These are phyloP conservation scores for Apaloderma vittatum DNA, from an alignment of 2,113 vertebrate genomes.

Conservation along the genomic window DNA sequence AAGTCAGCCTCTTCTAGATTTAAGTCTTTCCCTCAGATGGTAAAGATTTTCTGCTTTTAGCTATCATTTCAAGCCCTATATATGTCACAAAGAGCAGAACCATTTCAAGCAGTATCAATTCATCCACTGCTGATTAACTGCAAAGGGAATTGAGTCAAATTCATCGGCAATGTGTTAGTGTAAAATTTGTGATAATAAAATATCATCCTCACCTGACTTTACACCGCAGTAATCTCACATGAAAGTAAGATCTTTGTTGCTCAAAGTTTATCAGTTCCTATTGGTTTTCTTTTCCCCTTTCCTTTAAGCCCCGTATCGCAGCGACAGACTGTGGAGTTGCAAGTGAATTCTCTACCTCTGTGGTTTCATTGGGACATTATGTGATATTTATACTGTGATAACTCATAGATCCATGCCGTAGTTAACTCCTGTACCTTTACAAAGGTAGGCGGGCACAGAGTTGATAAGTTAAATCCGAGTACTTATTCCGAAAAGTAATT, in stretches of 20 bases:
- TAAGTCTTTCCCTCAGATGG: neutral
- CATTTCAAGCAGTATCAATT: neutral
- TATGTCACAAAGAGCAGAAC: neutral
- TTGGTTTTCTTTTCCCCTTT: neutral
- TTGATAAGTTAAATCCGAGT: neutral
- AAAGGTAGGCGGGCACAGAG: neutral
- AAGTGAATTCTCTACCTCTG: neutral
- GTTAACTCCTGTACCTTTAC: neutral
- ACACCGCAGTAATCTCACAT: neutral
- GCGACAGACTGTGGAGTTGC: neutral
- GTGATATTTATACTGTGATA: neutral
- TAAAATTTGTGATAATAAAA: neutral
- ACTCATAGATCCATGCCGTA: neutral
- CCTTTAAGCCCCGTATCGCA: neutral
- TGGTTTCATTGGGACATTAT: neutral
- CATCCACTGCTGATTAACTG: neutral
- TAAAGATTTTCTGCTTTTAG: neutral
- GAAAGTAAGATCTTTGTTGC: neutral
- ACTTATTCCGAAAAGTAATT: neutral
- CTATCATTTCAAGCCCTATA: neutral
- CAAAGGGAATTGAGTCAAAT: neutral
- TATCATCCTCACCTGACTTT: neutral
- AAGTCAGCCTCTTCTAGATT: neutral
- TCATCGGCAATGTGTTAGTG: neutral
- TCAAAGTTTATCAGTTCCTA: neutral